These are phyloP conservation scores for Euleptes europaea DNA, from an alignment of 2,113 vertebrate genomes.

Conservation along the genomic window DNA sequence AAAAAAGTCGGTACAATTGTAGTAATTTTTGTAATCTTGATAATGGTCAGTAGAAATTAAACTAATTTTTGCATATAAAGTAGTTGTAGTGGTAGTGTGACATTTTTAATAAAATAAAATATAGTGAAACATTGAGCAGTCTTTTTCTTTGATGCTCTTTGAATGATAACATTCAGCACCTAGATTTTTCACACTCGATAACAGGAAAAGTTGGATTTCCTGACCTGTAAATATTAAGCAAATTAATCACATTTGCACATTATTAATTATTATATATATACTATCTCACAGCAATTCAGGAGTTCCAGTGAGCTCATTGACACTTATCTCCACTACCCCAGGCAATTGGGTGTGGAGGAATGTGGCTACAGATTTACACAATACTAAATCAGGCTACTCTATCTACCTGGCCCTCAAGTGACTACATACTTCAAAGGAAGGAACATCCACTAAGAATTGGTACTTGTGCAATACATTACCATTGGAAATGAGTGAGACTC, in stretches of 20 bases:
- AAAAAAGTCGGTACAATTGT: slow-evolving; percentile 53
- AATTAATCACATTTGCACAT: not conserved
- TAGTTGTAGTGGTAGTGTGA: slow-evolving; percentile 39
- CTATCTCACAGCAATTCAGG: not conserved
- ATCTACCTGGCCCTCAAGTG: not conserved
- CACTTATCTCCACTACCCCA: not conserved
- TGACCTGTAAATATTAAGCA: not conserved
- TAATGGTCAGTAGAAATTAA: slow-evolving; percentile 21
- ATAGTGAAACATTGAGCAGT: not conserved
- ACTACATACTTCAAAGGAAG: not conserved
- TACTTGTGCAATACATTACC: not conserved
- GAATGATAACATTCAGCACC: not conserved
- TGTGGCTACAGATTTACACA: not conserved
- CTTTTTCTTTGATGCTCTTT: not conserved
- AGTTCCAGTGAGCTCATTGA: not conserved
- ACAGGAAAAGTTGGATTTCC: not conserved
- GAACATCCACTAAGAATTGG: not conserved
- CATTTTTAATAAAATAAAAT: slow-evolving; percentile 61
- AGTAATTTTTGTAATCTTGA: slow-evolving; percentile 48
- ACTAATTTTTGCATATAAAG: slow-evolving; percentile 35
- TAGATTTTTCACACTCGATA: not conserved
- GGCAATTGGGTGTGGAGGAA: not conserved
- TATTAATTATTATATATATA: not conserved
- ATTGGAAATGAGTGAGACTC: not conserved
- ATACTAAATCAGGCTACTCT: not conserved